Evolutionary conservation across 2,888 invertebrate genomes (phyloP).

Genomic region (Hemicrepidius hirtus): DNA sequence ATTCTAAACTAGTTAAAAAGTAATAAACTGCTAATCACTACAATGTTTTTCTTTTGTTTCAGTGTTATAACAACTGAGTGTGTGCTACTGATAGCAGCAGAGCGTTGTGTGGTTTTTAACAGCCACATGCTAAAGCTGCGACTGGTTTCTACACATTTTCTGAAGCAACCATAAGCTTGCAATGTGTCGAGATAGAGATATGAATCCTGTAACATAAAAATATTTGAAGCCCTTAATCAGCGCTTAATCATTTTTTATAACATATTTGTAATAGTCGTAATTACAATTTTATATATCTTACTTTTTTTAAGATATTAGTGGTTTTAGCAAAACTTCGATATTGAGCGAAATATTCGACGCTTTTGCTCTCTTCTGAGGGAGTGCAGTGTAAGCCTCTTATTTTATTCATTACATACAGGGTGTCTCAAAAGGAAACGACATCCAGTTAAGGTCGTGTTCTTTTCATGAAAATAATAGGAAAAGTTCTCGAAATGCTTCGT

Average conservation of each 20-base stretch:
- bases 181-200: conserved; percentile 86
- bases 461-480: too few species aligned
- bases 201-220: conserved; percentile 73
- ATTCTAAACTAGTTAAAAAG: not conserved
- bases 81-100: conserved; percentile 50
- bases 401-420: too few species aligned
- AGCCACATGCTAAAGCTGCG: conserved; percentile 91
- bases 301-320: conserved; percentile 47
- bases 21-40: not conserved
- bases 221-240: conserved; percentile 32
- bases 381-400: conserved; percentile 63
- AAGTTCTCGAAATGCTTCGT: too few species aligned
- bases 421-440: too few species aligned
- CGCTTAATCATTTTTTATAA: conserved; percentile 46
- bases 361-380: conserved; percentile 64
- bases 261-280: conserved; percentile 48
- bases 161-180: conserved; percentile 92
- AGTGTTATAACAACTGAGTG: conserved; percentile 54
- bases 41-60: conserved; percentile 51
- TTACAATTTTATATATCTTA: conserved; percentile 44
- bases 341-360: conserved; percentile 64
- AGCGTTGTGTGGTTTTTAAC: conserved; percentile 56
- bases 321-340: conserved; percentile 51
- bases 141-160: conserved; percentile 92
- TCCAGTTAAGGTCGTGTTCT: too few species aligned